Conservation (phyloP, 2,888 invertebrate species). For the Pasiphila rectangulata region DNA sequence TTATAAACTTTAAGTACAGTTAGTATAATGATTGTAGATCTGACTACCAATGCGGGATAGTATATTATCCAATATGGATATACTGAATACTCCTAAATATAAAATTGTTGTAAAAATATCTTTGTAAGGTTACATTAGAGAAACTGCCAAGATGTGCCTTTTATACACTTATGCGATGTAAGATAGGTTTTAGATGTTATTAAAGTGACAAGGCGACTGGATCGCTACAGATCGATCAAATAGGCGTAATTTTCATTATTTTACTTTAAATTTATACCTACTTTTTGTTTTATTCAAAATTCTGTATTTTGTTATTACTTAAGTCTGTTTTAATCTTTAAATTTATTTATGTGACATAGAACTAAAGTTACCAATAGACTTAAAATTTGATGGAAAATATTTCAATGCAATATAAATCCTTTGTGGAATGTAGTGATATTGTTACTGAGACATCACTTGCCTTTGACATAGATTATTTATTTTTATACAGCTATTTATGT, state of each 20-base stretch:
- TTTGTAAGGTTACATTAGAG: conserved; percentile 47
- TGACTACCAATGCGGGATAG: conserved; percentile 42
- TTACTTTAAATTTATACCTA: conserved; percentile 20
- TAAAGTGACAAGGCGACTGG: conserved; percentile 66
- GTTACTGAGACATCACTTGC: conserved; percentile 59
- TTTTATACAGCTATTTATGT: conserved; percentile 59
- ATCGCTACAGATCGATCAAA: conserved; percentile 58
- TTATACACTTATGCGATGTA: conserved; percentile 58
- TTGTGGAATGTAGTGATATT: conserved; percentile 39
- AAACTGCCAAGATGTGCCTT: conserved; percentile 80
- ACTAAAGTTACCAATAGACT: conserved; percentile 75
- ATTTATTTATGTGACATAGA: conserved; percentile 73
- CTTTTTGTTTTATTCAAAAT: conserved; percentile 28
- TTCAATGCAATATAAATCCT: conserved; percentile 33
- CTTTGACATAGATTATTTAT: conserved; percentile 68
- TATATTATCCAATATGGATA: conserved; percentile 28
- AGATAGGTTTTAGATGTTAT: conserved; percentile 43
- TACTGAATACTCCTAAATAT: conserved; percentile 62
- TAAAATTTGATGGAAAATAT: conserved; percentile 42
- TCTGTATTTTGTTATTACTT: conserved; percentile 41
- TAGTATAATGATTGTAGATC: conserved; percentile 51
- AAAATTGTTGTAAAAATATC: conserved; percentile 64
- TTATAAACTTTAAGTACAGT: conserved; percentile 72
- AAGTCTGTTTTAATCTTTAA: conserved; percentile 64
- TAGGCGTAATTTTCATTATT: conserved; percentile 40